Conservation (phyloP, 2,113 vertebrate genomes). For the Microcebus ravelobensis region DNA sequence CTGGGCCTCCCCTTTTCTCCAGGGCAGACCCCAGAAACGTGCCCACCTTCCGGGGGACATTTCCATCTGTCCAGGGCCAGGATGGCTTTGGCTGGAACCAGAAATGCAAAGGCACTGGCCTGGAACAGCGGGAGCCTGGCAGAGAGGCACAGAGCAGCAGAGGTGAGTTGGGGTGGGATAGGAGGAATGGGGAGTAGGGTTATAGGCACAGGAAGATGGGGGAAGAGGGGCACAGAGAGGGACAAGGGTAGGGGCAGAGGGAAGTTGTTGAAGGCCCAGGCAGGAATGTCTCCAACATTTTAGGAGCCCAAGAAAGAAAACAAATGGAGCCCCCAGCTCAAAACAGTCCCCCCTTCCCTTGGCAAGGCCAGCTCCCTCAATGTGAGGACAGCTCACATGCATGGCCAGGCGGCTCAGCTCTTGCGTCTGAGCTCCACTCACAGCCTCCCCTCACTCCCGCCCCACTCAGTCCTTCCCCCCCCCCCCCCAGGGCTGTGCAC, state of each 20-base stretch:
- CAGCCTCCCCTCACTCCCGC: neutral
- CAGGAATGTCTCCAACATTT: neutral
- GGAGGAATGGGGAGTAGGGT: too few species aligned
- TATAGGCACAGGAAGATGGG: neutral
- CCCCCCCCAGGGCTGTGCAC: neutral
- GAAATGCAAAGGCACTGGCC: slow-evolving; percentile 92
- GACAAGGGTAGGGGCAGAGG: neutral
- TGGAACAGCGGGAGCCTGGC: slow-evolving; percentile 92
- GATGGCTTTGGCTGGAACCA: slow-evolving; percentile 92
- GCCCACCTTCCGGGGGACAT: slow-evolving; percentile 90
- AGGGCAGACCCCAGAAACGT: neutral
- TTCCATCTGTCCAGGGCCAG: slow-evolving; percentile 91
- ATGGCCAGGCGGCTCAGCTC: neutral
- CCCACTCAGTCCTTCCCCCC: neutral
- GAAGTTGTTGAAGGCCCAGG: neutral
- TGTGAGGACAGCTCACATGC: neutral
- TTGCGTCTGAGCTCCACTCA: neutral
- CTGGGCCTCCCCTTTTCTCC: neutral
- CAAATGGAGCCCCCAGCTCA: neutral
- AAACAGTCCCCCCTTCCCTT: neutral
- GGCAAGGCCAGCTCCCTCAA: neutral
- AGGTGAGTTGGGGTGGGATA: neutral
- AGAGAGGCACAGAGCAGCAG: neutral
- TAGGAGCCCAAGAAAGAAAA: neutral
- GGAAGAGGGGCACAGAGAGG: neutral